phyloP scores from a whole-genome alignment of 2,113 vertebrate species.

The Montifringilla adamsi region DNA sequence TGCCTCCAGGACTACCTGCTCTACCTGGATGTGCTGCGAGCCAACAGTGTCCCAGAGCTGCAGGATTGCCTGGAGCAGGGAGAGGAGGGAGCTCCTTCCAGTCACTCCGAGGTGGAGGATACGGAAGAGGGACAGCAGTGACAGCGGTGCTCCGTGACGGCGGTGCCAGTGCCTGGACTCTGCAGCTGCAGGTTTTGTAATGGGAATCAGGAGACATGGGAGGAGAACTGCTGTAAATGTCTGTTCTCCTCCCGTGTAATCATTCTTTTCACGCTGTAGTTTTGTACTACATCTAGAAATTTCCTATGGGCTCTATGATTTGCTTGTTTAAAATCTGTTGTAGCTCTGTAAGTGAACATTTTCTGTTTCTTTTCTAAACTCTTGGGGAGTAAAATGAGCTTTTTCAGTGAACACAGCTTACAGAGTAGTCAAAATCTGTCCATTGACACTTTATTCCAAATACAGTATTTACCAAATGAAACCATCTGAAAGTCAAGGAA shows the following conservation, averaged over 20 bases:
- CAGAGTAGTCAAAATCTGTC: background rate
- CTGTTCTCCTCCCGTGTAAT: background rate
- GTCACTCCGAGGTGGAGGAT: background rate
- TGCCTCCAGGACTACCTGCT: constrained; percentile 77
- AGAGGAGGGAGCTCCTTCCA: background rate
- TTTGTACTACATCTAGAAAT: background rate
- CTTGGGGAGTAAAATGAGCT: background rate
- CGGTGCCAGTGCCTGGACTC: background rate
- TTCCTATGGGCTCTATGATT: background rate
- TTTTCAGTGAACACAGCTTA: constrained; percentile 9
- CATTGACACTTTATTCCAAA: background rate
- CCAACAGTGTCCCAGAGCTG: background rate
- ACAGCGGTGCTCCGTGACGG: background rate
- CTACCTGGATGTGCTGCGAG: constrained; percentile 69
- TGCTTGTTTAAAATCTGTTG: background rate
- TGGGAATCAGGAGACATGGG: background rate
- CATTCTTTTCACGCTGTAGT: background rate
- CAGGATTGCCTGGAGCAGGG: background rate
- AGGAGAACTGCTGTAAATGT: background rate
- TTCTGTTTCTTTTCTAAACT: background rate
- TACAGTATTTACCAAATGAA: background rate
- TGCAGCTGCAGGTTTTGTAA: background rate
- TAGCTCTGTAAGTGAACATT: background rate
- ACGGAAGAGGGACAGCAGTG: background rate
- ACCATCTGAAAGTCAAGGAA: background rate